Conservation (phyloP, 2,797 vertebrate genomes). For the Antrozous pallidus region DNA sequence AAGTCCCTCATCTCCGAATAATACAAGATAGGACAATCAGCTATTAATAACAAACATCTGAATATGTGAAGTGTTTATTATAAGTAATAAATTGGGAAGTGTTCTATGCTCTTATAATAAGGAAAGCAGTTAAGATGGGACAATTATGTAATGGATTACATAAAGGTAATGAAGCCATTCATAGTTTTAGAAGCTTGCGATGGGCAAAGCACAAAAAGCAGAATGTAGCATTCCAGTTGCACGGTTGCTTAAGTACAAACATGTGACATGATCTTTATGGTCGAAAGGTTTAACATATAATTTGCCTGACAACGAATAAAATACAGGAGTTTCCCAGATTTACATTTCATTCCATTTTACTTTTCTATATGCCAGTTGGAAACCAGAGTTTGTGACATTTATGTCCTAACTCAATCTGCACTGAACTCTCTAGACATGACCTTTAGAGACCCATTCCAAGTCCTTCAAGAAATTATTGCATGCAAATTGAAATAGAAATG, state of each 20-base stretch:
- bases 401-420: background rate
- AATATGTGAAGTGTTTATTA: background rate
- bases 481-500: slow-evolving; percentile 10
- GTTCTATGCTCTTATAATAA: background rate
- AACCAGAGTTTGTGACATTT: slow-evolving; percentile 34
- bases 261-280: background rate
- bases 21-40: background rate
- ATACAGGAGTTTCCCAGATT: background rate
- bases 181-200: background rate
- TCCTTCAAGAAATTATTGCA: slow-evolving; percentile 24
- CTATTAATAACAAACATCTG: background rate
- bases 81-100: background rate
- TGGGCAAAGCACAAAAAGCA: background rate
- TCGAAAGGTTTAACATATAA: background rate
- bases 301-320: background rate
- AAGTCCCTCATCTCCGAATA: background rate
- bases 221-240: background rate
- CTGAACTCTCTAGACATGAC: background rate
- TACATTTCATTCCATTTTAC: background rate
- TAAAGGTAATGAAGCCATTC: background rate
- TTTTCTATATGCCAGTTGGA: background rate
- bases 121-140: background rate
- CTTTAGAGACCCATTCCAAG: slow-evolving; percentile 12
- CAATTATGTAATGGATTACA: background rate
- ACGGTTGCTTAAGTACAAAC: background rate